Evolutionary conservation across 2,888 invertebrate genomes (phyloP).

Genomic region (Schizaphis graminum): DNA sequence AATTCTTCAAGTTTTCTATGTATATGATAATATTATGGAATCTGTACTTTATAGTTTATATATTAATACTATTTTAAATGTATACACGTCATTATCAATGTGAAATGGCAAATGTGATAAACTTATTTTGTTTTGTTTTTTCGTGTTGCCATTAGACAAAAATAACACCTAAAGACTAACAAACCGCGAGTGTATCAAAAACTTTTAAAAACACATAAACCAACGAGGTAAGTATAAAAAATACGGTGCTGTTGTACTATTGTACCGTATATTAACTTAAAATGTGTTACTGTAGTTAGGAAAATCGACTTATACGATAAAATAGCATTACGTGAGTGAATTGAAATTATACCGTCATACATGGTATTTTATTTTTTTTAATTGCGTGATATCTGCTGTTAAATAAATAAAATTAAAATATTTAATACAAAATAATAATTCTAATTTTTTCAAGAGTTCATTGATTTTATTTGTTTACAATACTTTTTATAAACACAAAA

Average conservation of each 20-base stretch:
- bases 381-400: neutral
- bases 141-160: neutral
- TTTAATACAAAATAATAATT: too few relatives aligned
- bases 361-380: neutral
- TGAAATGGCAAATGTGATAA: neutral
- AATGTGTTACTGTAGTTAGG: neutral
- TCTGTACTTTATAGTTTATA: neutral
- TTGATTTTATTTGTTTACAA: neutral
- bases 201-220: neutral
- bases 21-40: neutral
- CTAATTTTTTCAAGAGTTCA: too few relatives aligned
- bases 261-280: neutral
- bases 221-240: neutral
- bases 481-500: neutral
- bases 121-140: neutral
- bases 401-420: neutral
- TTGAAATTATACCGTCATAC: neutral
- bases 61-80: neutral
- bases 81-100: neutral
- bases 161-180: neutral
- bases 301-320: neutral
- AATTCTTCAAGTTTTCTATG: neutral
- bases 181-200: neutral
- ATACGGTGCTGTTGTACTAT: neutral
- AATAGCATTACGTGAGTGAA: neutral